Evolutionary conservation across 2,113 vertebrate genomes (phyloP), one percentile per base, ranked within the genome.

Genomic region (Colistium nudipinnis): DNA sequence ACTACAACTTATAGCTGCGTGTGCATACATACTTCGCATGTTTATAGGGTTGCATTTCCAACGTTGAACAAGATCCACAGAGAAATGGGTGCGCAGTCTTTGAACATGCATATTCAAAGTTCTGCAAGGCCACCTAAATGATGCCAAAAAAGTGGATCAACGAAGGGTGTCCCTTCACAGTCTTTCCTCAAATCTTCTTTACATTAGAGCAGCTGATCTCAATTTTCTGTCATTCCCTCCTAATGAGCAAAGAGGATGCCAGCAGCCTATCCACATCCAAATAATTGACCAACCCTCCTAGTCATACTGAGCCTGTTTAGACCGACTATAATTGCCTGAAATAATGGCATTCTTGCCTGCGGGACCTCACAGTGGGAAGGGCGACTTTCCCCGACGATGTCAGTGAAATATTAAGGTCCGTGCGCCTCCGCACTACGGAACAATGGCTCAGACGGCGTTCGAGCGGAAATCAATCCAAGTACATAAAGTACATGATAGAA

Each of bases 261-360:
- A 62, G 25, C 71, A 62, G 74, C 38, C 39, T 54, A 25, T 31
- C 47, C 25, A 43, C 35, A 60, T 35, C 60, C 75, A 49, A 13
- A 70, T 66, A 39, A 62, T 77, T 70, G 74, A 57, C 33, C 1
- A 55, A 69, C 43, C 43, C n/a, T 28, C 64, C 68, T 81, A 65
- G 62, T 61, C 48, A 62, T 31, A 35, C 52, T 38, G 51, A 53
- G 65, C 38, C 48, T 38, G 30, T 64, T 61, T 64, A 30, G 22
- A 65, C 45, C 52, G 56, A n/a, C 64, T 73, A 12, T 76, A 78
- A 82, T 82, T 78, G 55, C 39, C 74, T 60, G 38, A 64, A 61
- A 62, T 68, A 38, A 66, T 57, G 51, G 45, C 41, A 51, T 57
- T 62, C 27, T 35, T 47, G 13, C 35, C 47, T 24, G 31, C 35